Conservation (phyloP, 2,888 invertebrate species). For the Bimastos eiseni region DNA sequence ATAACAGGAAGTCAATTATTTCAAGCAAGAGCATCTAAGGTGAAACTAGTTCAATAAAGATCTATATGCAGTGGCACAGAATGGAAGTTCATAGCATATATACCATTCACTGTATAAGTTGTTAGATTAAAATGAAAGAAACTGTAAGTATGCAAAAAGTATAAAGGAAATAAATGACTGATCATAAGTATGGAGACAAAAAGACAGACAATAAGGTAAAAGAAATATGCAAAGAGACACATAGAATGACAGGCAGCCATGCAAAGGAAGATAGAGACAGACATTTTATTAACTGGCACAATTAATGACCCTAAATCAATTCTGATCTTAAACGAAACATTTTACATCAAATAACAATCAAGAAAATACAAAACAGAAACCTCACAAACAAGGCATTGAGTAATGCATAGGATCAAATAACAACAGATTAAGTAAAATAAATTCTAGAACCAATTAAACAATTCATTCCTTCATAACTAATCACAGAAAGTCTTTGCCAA, state of each 20-base stretch:
- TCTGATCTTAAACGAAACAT: not conserved
- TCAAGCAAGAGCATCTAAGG: not conserved
- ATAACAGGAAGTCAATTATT: not conserved
- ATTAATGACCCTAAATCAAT: not conserved
- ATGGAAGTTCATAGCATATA: not conserved
- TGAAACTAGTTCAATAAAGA: not conserved
- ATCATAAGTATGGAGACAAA: not conserved
- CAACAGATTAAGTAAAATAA: not conserved
- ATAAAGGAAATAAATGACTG: not conserved
- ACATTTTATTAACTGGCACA: not conserved
- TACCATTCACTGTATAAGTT: not conserved
- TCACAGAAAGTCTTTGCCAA: not conserved
- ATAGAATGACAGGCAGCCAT: not conserved
- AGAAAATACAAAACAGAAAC: not conserved
- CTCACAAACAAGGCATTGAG: not conserved
- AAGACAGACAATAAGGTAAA: not conserved
- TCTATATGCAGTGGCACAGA: not conserved
- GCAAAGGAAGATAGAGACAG: not conserved
- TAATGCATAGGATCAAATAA: not conserved
- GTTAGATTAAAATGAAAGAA: not conserved
- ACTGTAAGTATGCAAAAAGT: not conserved
- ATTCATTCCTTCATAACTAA: too few species aligned
- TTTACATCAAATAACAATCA: not conserved
- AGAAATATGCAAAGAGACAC: not conserved
- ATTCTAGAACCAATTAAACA: not conserved